Base-by-base conservation (phyloP, 2,797 vertebrate species). In the Loris lydekkerianus region DNA sequence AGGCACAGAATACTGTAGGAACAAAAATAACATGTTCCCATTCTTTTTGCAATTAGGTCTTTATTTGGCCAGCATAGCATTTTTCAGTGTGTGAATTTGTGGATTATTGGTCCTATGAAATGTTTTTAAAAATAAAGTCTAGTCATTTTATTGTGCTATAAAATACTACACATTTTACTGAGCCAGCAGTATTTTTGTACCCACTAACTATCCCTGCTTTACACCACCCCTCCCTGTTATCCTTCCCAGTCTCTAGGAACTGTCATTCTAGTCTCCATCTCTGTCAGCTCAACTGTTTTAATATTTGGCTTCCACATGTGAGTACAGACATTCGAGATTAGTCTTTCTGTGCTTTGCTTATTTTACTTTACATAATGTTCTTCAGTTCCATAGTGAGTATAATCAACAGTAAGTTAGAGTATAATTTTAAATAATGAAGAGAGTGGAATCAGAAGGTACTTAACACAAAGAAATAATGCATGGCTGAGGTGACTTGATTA, bases 61-160 rank as follows among this genome's bases (percentile, higher is more conserved):
- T 2, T 34, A 43, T 88, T 70, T 89, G 23, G 56, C 65, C 25
- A 63, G n/a, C 23, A 37, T 37, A 27, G n/a, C 4, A 23, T 81
- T 69, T 95, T 84, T 40, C 1, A 85, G 20, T n/a, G 29, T 73
- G 21, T 84, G 27, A 76, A 46, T 78, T 29, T 89, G 83, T 89
- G 14, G 76, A 90, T 61, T 46, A 43, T 10, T 40, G 53, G 18
- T 91, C 25, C 67, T 81, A 21, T 40, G 37, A 92, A 23, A 92
- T 34, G 49, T 18, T 58, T 21, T 31, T 86, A 73, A 82, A 43
- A 82, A 72, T 17, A 67, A 67, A 67, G 4, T n/a, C 15, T 67
- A 67, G 31, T 67, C 31, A n/a, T 31, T 67, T 67, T 18, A 10
- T n/a, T 67, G 17, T 67, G 31, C 65, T 67, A n/a, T 67, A 31